phyloP scores from a whole-genome alignment of 2,113 vertebrate species.

The Delphinapterus leucas region DNA sequence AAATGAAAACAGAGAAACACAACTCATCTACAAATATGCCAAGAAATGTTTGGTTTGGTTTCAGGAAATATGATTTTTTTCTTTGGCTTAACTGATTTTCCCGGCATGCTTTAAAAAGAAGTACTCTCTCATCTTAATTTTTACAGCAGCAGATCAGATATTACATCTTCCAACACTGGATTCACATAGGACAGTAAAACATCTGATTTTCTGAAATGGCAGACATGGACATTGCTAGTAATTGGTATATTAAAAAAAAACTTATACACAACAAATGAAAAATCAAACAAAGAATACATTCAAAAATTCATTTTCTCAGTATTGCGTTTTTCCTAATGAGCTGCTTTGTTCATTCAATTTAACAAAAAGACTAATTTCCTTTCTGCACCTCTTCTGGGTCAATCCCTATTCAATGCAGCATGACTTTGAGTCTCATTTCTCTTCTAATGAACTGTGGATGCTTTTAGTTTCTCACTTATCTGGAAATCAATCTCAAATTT shows the following conservation, averaged over 20 bases:
- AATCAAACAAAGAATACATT: neutral
- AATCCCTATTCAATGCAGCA: neutral
- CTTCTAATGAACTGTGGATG: neutral
- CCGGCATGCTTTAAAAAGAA: constrained; percentile 3
- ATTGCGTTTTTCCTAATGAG: neutral
- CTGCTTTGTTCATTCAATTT: neutral
- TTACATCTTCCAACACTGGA: neutral
- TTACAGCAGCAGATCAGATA: neutral
- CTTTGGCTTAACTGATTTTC: neutral
- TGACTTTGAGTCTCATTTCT: neutral
- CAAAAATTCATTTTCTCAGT: neutral
- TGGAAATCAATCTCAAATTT: neutral
- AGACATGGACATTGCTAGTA: neutral
- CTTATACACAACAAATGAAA: neutral
- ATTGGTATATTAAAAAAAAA: neutral
- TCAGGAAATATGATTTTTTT: constrained; percentile 18
- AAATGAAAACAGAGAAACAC: constrained; percentile 34
- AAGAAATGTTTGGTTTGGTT: constrained; percentile 42
- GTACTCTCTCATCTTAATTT: neutral
- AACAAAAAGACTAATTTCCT: neutral
- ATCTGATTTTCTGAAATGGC: neutral
- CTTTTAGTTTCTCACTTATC: neutral
- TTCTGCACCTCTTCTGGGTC: neutral
- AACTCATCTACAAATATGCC: constrained; percentile 46
- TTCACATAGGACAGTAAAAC: neutral